These are phyloP conservation scores for Macrosoma leucophasiata DNA, from an alignment of 2,888 invertebrate genomes.

Conservation along the genomic window DNA sequence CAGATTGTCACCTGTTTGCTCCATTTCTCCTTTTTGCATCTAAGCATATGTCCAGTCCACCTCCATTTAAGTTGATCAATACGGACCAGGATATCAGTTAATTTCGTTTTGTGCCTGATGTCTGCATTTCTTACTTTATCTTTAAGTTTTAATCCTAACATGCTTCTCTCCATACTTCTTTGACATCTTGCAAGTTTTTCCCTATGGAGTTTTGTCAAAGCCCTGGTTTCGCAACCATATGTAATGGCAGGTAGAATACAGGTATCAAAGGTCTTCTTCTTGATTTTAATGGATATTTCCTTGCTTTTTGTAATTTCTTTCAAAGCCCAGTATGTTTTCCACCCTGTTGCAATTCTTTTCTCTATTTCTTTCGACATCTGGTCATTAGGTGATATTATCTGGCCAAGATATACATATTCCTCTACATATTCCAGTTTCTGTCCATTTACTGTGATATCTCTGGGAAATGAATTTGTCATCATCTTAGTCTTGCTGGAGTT, in stretches of 20 bases:
- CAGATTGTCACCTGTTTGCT: too few relatives aligned
- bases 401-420: slow-evolving; percentile 6
- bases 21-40: too few relatives aligned
- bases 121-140: too few relatives aligned
- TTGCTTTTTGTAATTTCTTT: slow-evolving; percentile 2
- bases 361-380: too few relatives aligned
- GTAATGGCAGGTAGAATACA: neutral
- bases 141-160: too few relatives aligned
- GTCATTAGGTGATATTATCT: slow-evolving; percentile 3
- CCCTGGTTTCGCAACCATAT: slow-evolving; percentile 1
- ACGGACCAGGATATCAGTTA: too few relatives aligned
- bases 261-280: slow-evolving; percentile 3
- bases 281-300: neutral
- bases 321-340: neutral
- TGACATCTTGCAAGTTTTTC: too few relatives aligned
- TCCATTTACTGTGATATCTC: slow-evolving; percentile 1
- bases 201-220: too few relatives aligned
- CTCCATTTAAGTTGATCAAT: too few relatives aligned
- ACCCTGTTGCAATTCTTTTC: slow-evolving; percentile 2
- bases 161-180: too few relatives aligned
- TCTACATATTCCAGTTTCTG: slow-evolving; percentile 6
- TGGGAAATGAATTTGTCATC: slow-evolving; percentile 1
- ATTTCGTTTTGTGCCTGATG: too few relatives aligned
- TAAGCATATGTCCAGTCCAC: too few relatives aligned
- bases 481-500: slow-evolving; percentile 8